Evolutionary conservation across 1,140 invertebrate species (phyloP).

Genomic region (Leptinotarsa defecta): DNA sequence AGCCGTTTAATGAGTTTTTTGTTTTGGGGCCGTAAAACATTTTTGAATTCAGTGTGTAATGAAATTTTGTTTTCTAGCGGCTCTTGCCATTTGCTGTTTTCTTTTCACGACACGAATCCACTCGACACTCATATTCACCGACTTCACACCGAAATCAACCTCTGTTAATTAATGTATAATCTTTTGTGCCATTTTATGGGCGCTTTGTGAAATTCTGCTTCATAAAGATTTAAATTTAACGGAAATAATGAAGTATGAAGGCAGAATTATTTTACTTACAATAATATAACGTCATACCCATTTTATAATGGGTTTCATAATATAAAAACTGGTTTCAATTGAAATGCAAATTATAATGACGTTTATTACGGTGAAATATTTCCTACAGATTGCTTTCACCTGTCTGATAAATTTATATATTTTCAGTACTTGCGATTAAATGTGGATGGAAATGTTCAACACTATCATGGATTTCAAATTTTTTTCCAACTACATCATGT

Average conservation of each 20-base stretch:
- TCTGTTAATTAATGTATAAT: conserved; percentile 7
- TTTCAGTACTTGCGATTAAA: too few relatives aligned
- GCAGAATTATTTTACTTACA: neutral
- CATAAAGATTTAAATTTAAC: neutral
- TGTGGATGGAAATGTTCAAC: too few relatives aligned
- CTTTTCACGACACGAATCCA: neutral
- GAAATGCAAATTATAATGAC: too few relatives aligned
- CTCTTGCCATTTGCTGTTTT: neutral
- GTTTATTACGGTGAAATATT: too few relatives aligned
- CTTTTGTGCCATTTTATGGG: neutral
- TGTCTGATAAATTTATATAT: too few relatives aligned
- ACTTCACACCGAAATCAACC: neutral
- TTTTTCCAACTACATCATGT: too few relatives aligned
- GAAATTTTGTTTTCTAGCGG: neutral
- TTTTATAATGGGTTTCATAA: too few relatives aligned
- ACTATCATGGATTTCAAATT: too few relatives aligned
- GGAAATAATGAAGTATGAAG: neutral
- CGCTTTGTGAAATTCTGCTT: neutral
- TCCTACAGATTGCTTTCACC: too few relatives aligned
- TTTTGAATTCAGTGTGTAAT: conserved; percentile 2
- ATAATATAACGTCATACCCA: neutral
- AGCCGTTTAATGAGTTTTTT: conserved; percentile 33
- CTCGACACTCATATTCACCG: neutral
- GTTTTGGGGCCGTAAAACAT: neutral
- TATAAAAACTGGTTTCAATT: too few relatives aligned